Evolutionary conservation across 1,140 invertebrate genomes (phyloP).

Genomic region (Lepidurus packardi): DNA sequence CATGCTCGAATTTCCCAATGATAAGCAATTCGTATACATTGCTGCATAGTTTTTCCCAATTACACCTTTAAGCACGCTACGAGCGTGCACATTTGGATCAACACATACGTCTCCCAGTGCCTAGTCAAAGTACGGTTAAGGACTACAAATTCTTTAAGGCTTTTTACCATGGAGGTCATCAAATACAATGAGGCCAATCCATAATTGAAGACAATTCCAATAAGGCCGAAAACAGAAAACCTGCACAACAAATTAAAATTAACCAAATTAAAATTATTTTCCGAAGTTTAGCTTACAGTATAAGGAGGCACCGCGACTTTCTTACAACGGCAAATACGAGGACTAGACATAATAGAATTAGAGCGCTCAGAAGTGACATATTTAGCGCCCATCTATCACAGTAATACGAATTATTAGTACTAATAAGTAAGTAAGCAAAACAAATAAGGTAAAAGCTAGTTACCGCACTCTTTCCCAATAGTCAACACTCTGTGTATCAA

Average conservation of each 20-base stretch:
- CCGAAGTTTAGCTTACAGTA: slow-evolving; percentile 55
- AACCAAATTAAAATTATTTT: slow-evolving; percentile 36
- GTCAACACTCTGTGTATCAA: neutral
- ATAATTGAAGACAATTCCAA: slow-evolving; percentile 86
- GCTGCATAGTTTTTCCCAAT: slow-evolving; percentile 57
- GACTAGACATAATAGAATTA: slow-evolving; percentile 71
- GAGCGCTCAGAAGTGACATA: slow-evolving; percentile 65
- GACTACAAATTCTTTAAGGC: neutral
- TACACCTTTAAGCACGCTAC: slow-evolving; percentile 40
- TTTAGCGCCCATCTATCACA: slow-evolving; percentile 65
- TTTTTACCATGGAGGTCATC: slow-evolving; percentile 60
- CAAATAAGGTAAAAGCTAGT: neutral
- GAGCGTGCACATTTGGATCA: slow-evolving; percentile 57
- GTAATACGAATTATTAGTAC: neutral
- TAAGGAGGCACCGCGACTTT: slow-evolving; percentile 73
- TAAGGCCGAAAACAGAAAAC: slow-evolving; percentile 75
- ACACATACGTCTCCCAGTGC: slow-evolving; percentile 71
- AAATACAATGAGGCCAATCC: slow-evolving; percentile 75
- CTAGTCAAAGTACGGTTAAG: slow-evolving; percentile 37
- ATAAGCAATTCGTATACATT: slow-evolving; percentile 66
- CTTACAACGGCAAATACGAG: slow-evolving; percentile 73
- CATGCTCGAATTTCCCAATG: slow-evolving; percentile 38
- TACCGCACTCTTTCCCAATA: neutral
- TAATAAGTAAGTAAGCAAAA: neutral
- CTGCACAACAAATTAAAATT: slow-evolving; percentile 47